phyloP scores from a whole-genome alignment of 2,113 vertebrate genomes.

The Gobius niger region DNA sequence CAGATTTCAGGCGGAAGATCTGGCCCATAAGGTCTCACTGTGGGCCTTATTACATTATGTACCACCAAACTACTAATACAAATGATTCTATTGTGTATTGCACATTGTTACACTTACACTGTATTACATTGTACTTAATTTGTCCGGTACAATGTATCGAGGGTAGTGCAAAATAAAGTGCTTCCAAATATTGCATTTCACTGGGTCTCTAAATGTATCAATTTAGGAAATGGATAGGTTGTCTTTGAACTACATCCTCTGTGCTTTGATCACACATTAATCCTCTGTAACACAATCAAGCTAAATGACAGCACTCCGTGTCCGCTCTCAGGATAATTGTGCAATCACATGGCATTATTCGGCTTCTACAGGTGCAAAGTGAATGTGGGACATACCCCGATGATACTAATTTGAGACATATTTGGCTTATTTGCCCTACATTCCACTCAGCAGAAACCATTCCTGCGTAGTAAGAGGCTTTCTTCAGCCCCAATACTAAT shows the following conservation, averaged over 20 bases:
- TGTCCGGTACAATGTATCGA: too few species aligned
- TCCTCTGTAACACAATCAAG: conserved; percentile 57
- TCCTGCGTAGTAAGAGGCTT: conserved; percentile 23
- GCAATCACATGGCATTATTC: conserved; percentile 75
- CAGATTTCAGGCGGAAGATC: too few species aligned
- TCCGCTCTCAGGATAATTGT: conserved; percentile 60
- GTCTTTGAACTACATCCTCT: conserved; percentile 27
- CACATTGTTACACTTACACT: too few species aligned
- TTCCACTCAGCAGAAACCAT: conserved; percentile 47
- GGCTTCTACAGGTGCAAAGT: conserved; percentile 65
- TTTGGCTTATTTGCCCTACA: conserved; percentile 43
- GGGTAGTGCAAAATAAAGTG: neutral
- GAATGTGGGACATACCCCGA: conserved; percentile 44
- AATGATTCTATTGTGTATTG: too few species aligned
- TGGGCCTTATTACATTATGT: too few species aligned
- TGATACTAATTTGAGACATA: conserved; percentile 59
- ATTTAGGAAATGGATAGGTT: conserved; percentile 35
- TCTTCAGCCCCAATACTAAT: conserved; percentile 29
- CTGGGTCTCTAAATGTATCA: conserved; percentile 10
- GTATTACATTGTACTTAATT: too few species aligned
- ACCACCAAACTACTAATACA: too few species aligned
- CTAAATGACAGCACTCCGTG: conserved; percentile 59
- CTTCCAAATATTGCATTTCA: neutral
- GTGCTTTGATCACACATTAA: conserved; percentile 48
- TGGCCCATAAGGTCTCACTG: too few species aligned